Conservation (phyloP, 2,113 vertebrate genomes). For the Elgaria multicarinata region DNA sequence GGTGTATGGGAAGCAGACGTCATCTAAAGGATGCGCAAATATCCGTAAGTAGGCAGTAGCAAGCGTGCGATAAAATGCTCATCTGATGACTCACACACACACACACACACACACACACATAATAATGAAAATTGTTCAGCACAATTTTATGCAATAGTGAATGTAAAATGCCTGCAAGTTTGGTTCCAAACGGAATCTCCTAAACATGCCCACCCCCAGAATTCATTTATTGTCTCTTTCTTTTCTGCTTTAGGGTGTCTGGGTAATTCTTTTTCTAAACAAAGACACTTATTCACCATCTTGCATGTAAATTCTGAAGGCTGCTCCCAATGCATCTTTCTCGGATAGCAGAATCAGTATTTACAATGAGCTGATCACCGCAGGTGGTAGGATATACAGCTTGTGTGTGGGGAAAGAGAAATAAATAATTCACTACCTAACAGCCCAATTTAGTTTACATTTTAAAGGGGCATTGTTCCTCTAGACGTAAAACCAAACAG, state of each 20-base stretch:
- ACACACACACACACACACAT: too few relatives aligned
- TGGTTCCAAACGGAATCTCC: conserved; percentile 27
- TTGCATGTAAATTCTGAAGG: conserved; percentile 37
- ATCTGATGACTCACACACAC: too few relatives aligned
- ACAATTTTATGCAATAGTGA: background rate
- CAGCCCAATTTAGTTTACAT: conserved; percentile 15
- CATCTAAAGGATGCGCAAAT: too few relatives aligned
- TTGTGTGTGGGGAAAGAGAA: conserved; percentile 18
- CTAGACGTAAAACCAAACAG: background rate
- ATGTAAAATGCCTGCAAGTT: conserved; percentile 3
- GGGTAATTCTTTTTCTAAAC: conserved; percentile 26
- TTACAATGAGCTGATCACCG: conserved; percentile 40
- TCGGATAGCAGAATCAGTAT: conserved; percentile 42
- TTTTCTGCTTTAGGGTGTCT: conserved; percentile 4
- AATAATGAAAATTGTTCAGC: background rate
- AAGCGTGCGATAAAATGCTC: too few relatives aligned
- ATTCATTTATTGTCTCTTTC: conserved; percentile 40
- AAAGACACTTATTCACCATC: conserved; percentile 19
- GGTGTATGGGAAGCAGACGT: too few relatives aligned
- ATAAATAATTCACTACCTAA: conserved; percentile 52
- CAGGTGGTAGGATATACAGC: conserved; percentile 29
- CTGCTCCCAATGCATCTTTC: conserved; percentile 24
- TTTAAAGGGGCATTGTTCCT: conserved; percentile 7
- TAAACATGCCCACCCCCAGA: conserved; percentile 32
- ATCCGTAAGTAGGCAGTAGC: too few relatives aligned